phyloP scores from a whole-genome alignment of 2,888 invertebrate species.

The Thecocarcelia acutangulata region DNA sequence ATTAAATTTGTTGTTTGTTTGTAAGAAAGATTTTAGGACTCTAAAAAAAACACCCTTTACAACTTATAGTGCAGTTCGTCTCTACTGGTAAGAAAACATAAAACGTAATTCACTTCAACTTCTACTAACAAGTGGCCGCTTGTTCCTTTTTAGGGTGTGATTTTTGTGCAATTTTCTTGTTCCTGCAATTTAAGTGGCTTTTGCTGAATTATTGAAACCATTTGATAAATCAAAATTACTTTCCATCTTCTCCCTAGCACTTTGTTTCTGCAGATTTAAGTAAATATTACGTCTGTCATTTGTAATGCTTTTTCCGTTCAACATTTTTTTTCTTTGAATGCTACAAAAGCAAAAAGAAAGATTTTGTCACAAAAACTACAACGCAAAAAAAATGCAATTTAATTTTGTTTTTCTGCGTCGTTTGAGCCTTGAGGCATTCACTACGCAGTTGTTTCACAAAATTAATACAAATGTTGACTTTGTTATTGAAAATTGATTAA shows the following conservation, averaged over 20 bases:
- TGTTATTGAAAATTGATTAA: slow-evolving; percentile 66
- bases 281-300: slow-evolving; percentile 54
- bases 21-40: no score
- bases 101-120: slow-evolving; percentile 26
- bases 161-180: slow-evolving; percentile 19
- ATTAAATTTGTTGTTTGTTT: no score
- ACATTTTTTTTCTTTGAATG: background rate
- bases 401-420: slow-evolving; percentile 1
- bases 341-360: background rate
- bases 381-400: slow-evolving; percentile 2
- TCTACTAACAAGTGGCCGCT: slow-evolving; percentile 40
- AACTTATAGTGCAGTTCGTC: background rate
- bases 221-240: slow-evolving; percentile 49
- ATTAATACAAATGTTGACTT: slow-evolving; percentile 61
- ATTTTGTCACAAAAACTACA: background rate
- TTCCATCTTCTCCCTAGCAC: background rate
- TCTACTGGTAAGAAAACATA: background rate
- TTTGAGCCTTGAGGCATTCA: background rate
- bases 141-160: slow-evolving; percentile 24
- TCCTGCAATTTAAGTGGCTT: background rate
- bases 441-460: slow-evolving; percentile 11
- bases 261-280: slow-evolving; percentile 18
- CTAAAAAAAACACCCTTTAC: no score
- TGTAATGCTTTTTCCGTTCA: slow-evolving; percentile 8
- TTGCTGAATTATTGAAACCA: slow-evolving; percentile 27